Evolutionary conservation across 2,888 invertebrate species (phyloP).

Genomic region (Camptogramma bilineatum): DNA sequence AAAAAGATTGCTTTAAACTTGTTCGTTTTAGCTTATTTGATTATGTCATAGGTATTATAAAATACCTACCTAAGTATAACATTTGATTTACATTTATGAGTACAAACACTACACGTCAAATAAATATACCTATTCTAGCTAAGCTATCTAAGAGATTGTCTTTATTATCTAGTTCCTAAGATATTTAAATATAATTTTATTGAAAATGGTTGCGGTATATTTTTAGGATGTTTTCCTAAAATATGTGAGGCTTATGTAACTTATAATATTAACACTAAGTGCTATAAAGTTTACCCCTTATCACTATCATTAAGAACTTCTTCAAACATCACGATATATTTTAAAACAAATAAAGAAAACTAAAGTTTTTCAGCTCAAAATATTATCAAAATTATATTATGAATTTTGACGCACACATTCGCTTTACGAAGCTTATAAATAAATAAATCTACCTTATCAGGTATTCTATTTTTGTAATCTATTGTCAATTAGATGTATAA

Average conservation of each 20-base stretch:
- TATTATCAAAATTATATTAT: conserved; percentile 16
- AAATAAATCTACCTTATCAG: conserved; percentile 39
- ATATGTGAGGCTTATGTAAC: not conserved
- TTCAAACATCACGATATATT: conserved; percentile 9
- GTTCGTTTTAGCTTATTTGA: no score
- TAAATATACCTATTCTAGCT: not conserved
- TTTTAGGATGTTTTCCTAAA: not conserved
- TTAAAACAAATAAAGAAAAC: conserved; percentile 2
- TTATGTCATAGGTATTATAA: no score
- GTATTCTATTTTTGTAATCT: conserved; percentile 61
- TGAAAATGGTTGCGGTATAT: not conserved
- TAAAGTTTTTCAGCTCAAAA: conserved; percentile 24
- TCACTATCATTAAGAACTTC: not conserved
- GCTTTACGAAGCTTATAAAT: conserved; percentile 27
- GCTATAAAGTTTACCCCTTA: not conserved
- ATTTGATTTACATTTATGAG: not conserved
- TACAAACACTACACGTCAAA: not conserved
- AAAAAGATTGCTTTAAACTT: no score
- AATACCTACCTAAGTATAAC: no score
- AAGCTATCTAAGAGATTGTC: not conserved
- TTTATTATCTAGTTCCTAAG: not conserved
- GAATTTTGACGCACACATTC: conserved; percentile 30
- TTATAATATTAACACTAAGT: not conserved
- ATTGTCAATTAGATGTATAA: conserved; percentile 62
- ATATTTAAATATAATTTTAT: not conserved